These are phyloP conservation scores for Phalacrocorax brasilianus DNA, from an alignment of 2,113 vertebrate genomes.

Conservation along the genomic window DNA sequence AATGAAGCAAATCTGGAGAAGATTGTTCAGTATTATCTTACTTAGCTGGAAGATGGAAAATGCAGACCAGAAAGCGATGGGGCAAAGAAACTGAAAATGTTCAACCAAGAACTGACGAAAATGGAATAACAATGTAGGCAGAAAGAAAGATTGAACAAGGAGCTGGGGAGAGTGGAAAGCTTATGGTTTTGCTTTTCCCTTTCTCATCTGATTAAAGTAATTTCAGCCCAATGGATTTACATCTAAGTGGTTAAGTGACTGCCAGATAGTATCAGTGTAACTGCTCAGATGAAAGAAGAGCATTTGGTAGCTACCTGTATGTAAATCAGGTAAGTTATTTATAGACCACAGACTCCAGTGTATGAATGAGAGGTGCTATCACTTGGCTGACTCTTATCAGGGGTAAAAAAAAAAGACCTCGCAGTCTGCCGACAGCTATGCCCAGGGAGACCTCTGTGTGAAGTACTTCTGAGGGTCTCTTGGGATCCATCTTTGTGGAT, in stretches of 20 bases:
- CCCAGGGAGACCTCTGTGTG: background rate
- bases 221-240: background rate
- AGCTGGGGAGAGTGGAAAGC: background rate
- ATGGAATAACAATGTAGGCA: background rate
- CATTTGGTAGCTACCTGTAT: background rate
- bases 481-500: background rate
- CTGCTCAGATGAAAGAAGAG: background rate
- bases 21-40: background rate
- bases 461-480: background rate
- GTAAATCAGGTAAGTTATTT: background rate
- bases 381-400: background rate
- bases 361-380: background rate
- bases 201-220: background rate
- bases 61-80: background rate
- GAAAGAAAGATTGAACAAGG: background rate
- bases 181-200: background rate
- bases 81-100: background rate
- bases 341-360: background rate
- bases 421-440: background rate
- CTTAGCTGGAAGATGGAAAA: background rate
- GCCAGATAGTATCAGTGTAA: background rate
- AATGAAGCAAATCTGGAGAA: background rate
- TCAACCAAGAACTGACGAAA: background rate
- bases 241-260: background rate
- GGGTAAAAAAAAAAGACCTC: background rate